A percentile compares a stretch with the other conserved stretches of the same genome.
These are phyloP conservation scores for Isurus oxyrinchus DNA, from an alignment of 2,113 vertebrate genomes.

Conservation along the genomic window DNA sequence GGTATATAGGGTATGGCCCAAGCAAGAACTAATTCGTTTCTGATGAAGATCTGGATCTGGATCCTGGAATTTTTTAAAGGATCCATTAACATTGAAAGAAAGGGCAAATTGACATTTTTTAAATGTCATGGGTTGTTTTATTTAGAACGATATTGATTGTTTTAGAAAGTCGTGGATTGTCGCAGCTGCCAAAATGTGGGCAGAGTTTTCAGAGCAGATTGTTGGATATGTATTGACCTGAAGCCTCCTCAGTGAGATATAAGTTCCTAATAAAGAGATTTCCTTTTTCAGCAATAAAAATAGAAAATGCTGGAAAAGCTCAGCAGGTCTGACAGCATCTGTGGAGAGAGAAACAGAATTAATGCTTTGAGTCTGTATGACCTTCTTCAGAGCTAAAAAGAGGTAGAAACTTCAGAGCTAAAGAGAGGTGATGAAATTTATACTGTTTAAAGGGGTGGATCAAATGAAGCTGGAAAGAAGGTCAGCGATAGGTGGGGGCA, in stretches of 20 bases:
- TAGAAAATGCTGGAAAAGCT: too few relatives aligned
- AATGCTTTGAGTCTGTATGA: too few relatives aligned
- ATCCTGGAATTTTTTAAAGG: neutral
- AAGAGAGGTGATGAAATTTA: too few relatives aligned
- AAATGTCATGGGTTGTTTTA: neutral
- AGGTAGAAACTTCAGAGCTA: too few relatives aligned
- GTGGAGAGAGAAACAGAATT: too few relatives aligned
- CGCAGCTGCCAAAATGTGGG: neutral
- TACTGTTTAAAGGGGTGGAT: too few relatives aligned
- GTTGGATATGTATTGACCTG: too few relatives aligned
- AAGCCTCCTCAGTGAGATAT: neutral
- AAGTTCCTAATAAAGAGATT: neutral
- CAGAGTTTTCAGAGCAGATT: neutral
- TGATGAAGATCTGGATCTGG: neutral
- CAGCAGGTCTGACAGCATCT: too few relatives aligned
- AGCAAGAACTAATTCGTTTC: neutral
- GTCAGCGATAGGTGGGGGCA: too few relatives aligned
- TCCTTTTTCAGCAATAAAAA: too few relatives aligned
- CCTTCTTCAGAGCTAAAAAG: too few relatives aligned
- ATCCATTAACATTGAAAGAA: neutral
- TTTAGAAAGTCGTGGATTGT: neutral
- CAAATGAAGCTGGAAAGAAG: too few relatives aligned
- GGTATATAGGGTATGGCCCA: neutral
- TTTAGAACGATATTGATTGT: neutral
- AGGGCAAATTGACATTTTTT: neutral